Conservation (phyloP, 2,797 vertebrate genomes). For the Cacajao melanocephalus region DNA sequence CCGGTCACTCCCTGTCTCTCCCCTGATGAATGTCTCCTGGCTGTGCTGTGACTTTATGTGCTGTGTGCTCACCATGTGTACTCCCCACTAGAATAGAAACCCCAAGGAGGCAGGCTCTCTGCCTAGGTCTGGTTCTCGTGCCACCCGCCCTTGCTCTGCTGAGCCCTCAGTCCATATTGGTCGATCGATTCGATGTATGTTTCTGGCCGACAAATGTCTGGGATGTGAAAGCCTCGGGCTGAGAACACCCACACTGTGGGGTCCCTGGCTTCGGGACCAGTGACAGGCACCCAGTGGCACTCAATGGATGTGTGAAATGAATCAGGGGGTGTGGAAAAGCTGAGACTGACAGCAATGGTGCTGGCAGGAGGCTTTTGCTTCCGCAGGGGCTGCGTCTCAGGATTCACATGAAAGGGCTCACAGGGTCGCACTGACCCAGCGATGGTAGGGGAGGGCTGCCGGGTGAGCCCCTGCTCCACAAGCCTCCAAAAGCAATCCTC, state of each 20-base stretch:
- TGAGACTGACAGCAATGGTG: too few relatives aligned
- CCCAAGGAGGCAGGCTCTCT: neutral
- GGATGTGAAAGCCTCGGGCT: neutral
- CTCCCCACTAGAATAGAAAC: neutral
- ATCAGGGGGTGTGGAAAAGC: neutral
- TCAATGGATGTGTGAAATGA: too few relatives aligned
- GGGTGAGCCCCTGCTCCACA: neutral
- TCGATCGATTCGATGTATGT: accelerated
- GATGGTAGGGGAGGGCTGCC: neutral
- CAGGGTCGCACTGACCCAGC: neutral
- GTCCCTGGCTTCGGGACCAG: neutral
- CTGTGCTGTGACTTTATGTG: accelerated
- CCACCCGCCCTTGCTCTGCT: neutral
- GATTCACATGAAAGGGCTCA: neutral
- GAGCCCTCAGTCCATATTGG: accelerated
- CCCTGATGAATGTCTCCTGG: too few relatives aligned
- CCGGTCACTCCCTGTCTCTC: accelerated
- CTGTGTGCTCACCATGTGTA: accelerated
- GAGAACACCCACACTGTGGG: accelerated
- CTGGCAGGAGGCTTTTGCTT: neutral
- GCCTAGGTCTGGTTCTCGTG: neutral
- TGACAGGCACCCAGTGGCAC: neutral
- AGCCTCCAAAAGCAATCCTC: neutral
- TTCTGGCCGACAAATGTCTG: accelerated
- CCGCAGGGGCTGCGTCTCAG: neutral